These are phyloP conservation scores for Allophyes oxyacanthae DNA, from an alignment of 2,888 invertebrate species.

Conservation along the genomic window DNA sequence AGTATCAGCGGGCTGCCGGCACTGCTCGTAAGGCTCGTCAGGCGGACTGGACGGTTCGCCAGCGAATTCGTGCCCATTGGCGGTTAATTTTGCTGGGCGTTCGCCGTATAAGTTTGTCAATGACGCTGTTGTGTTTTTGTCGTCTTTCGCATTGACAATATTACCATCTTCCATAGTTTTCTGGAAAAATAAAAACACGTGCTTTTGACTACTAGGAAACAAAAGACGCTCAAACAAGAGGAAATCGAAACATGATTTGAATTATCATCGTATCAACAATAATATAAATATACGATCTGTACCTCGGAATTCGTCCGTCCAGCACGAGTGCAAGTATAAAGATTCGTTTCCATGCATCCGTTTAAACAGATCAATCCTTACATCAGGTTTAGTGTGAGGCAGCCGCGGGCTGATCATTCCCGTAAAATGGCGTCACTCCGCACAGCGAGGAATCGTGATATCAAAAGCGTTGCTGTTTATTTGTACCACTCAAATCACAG, in stretches of 20 bases:
- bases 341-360: conserved; percentile 87
- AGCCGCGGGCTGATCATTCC: conserved; percentile 89
- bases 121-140: conserved; percentile 76
- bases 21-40: conserved; percentile 63
- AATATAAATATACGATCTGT: conserved; percentile 65
- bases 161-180: conserved; percentile 90
- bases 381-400: conserved; percentile 86
- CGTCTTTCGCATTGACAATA: conserved; percentile 81
- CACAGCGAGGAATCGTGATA: conserved; percentile 85
- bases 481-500: conserved; percentile 71
- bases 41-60: conserved; percentile 69
- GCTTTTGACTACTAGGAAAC: conserved; percentile 82
- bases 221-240: conserved; percentile 86
- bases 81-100: conserved; percentile 76
- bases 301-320: conserved; percentile 89
- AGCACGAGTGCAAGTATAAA: conserved; percentile 86
- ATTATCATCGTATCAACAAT: conserved; percentile 74
- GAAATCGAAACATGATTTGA: conserved; percentile 81
- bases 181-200: conserved; percentile 84
- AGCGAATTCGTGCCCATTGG: conserved; percentile 81
- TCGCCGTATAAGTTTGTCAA: conserved; percentile 78
- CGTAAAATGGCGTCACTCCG: conserved; percentile 90
- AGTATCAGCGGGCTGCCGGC: conserved; percentile 68
- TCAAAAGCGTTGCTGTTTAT: conserved; percentile 76
- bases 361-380: conserved; percentile 83